Base-by-base conservation (phyloP, 2,113 vertebrate genomes). In the Orientallactaga bullata region DNA sequence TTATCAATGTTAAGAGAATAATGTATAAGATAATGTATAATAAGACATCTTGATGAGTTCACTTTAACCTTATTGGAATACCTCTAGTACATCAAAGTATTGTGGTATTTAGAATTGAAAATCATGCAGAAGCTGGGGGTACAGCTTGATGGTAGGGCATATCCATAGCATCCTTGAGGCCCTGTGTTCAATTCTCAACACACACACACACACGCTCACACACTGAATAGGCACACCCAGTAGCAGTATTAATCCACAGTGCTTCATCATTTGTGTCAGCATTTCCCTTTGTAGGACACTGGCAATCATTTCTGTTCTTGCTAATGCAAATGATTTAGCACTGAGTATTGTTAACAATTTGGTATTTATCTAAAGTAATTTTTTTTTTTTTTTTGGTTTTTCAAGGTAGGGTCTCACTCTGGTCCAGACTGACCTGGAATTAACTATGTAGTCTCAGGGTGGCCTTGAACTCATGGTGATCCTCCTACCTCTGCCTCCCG, bases 241-340 rank as follows among this genome's bases (percentile, higher is more conserved):
- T 63, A 84, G 24, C n/a, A 82, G 24, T 82, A 85, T 92, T 65
- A 32, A 65, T 69, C 6, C 21, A 6, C 77, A 47, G 83, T 61
- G 23, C 76, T 90, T 93, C 63, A 74, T 63, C 84, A 55, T 92
- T 90, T 63, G 28, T 91, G 71, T 74, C 7, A 84, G 24, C 21
- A 63, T 63, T 85, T 81, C 5, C 24, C 26, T 77, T 89, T 73
- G 23, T 77, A 66, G 47, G 24, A 68, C 73, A 78, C 32, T 93
- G 30, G 86, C 4, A 0, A 20, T n/a, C 23, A 73, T 1, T 42
- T 23, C 32, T 9, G 28, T 9, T 28, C 30, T 69, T 68, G 28
- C 82, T 77, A 66, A 32, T 61, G 35, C 32, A 30, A 88, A 26
- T 83, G 42, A 60, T 32, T 72, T 72, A 85, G 20, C 2, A 35